Base-by-base conservation (phyloP, 1,140 invertebrate genomes). In the Rhopalosiphum maidis region DNA sequence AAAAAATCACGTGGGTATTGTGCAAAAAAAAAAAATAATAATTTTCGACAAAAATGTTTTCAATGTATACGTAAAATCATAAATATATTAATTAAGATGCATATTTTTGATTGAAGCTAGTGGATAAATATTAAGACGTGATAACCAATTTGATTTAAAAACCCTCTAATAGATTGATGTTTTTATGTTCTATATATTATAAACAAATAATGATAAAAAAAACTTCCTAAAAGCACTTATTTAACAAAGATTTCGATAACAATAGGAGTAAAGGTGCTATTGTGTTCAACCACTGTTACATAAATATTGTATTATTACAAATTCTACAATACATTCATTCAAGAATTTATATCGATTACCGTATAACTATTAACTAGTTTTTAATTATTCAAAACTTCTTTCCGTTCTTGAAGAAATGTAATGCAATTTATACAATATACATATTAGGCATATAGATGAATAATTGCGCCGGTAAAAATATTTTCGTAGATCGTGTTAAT, bases 291-390 rank as follows among this genome's bases (percentile, higher is more conserved):
- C 60, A 77, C 60, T 77, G 60, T 77, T 77, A 77, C 30, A 77
- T 77, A 18, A 77, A n/a, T 35, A 77, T 77, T n/a, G 15, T 77
- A 77, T 77, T 77, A 77, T 77, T 77, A 77, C 60, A 35, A 77
- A 77, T 77, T n/a, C 15, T 35, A 77, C 60, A 77, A 77, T 77
- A 6, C 60, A 77, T 77, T 77, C 60, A 77, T 77, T 77, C 60
- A 77, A 77, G 30, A 77, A 77, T 77, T 77, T 77, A n/a, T 77
- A 77, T 77, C 60, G 60, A 77, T 77, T 77, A n/a, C 60, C 30
- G n/a, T 77, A 77, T 77, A 77, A 77, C 60, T 77, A n/a, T 30
- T 77, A n/a, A 77, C 60, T 77, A n/a, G 60, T 77, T n/a, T 77
- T 35, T 77, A 35, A 77, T n/a, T 77, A 77, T 18, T 77, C 15